Percentiles rank a stretch among this genome's conserved stretches.
phyloP scores from a whole-genome alignment of 92 coral and sea anemone genomes.

The Zoanthus sociatus region DNA sequence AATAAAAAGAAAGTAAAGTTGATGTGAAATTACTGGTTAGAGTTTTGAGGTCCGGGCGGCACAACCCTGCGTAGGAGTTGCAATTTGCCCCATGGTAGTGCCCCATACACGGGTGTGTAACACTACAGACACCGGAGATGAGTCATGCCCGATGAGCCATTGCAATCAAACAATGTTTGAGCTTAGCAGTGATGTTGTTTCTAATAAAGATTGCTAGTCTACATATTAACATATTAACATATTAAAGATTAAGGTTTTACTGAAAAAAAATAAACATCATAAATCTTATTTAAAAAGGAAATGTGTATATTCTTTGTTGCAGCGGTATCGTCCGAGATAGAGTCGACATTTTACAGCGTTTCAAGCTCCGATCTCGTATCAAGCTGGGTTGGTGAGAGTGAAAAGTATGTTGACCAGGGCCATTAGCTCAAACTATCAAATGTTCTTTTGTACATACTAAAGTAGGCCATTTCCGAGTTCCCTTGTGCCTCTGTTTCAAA shows the following conservation, averaged over 20 bases:
- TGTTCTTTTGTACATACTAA: neutral
- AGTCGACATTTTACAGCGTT: constrained; percentile 93
- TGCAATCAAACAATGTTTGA: neutral
- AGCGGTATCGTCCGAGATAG: constrained; percentile 97
- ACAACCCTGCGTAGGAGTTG: too few species aligned
- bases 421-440: neutral
- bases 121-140: too few species aligned
- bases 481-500: too few species aligned
- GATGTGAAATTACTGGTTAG: too few species aligned
- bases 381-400: constrained; percentile 99
- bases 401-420: constrained; percentile 70
- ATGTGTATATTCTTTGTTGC: neutral
- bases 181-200: neutral
- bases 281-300: neutral
- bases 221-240: too few species aligned
- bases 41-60: too few species aligned
- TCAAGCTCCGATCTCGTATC: constrained; percentile 97
- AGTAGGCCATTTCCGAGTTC: too few species aligned
- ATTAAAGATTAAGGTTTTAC: neutral
- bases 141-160: neutral
- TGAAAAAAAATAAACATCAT: neutral
- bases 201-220: neutral
- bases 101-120: too few species aligned
- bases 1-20: too few species aligned
- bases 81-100: too few species aligned